Conservation (phyloP, 1,140 invertebrate species). For the Drosophila setifemur region DNA sequence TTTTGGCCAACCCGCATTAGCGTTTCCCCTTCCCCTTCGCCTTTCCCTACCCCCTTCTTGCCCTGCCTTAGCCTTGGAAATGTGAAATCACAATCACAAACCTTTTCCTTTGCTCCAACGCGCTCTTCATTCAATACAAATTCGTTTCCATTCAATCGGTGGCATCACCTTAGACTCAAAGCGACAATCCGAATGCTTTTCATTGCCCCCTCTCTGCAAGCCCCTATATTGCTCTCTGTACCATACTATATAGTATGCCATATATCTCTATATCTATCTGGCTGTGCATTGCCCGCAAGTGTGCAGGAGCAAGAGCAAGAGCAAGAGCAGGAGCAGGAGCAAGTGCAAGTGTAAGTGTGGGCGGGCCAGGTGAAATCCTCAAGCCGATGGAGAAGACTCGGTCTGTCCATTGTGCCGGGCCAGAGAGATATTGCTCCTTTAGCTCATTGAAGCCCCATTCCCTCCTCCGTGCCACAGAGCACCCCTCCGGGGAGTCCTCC, state of each 20-base stretch:
- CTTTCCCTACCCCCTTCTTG: background rate
- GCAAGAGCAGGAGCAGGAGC: no score
- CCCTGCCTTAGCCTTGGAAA: constrained; percentile 32
- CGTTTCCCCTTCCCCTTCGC: background rate
- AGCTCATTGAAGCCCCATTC: background rate
- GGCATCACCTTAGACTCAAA: constrained; percentile 56
- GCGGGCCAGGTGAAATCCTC: constrained; percentile 43
- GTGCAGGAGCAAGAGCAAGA: no score
- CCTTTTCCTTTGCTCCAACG: no score
- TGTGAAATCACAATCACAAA: background rate
- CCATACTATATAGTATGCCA: no score
- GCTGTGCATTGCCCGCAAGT: no score
- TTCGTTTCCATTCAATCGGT: constrained; percentile 67
- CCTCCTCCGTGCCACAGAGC: no score
- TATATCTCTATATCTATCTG: no score
- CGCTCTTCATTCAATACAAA: constrained; percentile 66
- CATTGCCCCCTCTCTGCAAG: constrained; percentile 60
- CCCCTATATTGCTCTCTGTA: no score
- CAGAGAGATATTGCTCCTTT: constrained; percentile 16
- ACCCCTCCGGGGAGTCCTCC: background rate
- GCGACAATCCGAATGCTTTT: constrained; percentile 60
- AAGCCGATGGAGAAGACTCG: background rate
- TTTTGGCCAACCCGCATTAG: constrained; percentile 42
- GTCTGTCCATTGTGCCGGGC: constrained; percentile 1
- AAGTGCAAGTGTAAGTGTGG: constrained; percentile 5